phyloP scores from a whole-genome alignment of 2,888 invertebrate genomes.

The Trimorus sp. region DNA sequence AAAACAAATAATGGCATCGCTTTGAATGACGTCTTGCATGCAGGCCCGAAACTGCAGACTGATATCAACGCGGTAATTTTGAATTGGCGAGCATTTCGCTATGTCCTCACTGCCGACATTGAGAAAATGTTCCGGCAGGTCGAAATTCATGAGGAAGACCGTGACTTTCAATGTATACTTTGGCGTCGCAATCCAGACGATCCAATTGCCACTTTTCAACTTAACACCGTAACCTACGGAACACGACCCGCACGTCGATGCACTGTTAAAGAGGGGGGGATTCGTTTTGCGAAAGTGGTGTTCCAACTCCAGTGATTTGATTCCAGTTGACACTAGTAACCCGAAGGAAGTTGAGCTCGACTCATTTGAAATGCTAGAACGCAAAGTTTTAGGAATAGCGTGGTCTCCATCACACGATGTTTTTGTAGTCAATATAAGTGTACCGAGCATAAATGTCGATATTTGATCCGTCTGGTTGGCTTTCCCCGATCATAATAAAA shows the following conservation, averaged over 20 bases:
- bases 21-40: background rate
- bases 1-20: background rate
- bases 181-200: background rate
- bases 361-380: background rate
- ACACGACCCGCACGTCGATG: constrained; percentile 19
- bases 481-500: background rate
- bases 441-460: too few relatives aligned
- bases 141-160: constrained; percentile 16
- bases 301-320: constrained; percentile 4
- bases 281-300: too few relatives aligned
- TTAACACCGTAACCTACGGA: constrained; percentile 44
- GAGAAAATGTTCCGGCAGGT: constrained; percentile 42
- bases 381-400: background rate
- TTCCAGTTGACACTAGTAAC: background rate
- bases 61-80: constrained; percentile 6
- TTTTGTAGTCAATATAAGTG: background rate
- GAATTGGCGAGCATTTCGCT: constrained; percentile 7
- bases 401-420: background rate
- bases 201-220: background rate
- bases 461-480: background rate
- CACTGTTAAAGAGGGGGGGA: too few relatives aligned
- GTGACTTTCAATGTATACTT: constrained; percentile 25
- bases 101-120: constrained; percentile 18
- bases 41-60: constrained; percentile 6
- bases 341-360: too few relatives aligned